phyloP scores from a whole-genome alignment of 2,888 invertebrate genomes.

The Frankliniella fusca region DNA sequence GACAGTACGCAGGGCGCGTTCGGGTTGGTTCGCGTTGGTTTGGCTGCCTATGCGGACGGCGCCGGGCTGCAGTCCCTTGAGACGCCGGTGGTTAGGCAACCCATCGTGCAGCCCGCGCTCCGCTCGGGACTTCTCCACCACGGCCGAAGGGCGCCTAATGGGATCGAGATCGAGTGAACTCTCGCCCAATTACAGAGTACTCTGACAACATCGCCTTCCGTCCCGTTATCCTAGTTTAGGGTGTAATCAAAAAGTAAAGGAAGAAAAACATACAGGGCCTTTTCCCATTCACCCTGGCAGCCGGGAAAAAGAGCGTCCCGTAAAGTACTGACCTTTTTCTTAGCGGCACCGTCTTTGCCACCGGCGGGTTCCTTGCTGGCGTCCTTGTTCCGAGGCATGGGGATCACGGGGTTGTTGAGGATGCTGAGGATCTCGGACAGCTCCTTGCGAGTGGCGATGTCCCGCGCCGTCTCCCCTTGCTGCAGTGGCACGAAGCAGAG shows the following conservation, averaged over 20 bases:
- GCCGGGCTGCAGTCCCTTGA: no score
- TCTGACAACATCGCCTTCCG: no score
- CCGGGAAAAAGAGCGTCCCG: not conserved
- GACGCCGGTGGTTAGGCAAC: conserved; percentile 6
- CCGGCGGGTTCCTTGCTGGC: conserved; percentile 44
- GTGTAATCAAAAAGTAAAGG: no score
- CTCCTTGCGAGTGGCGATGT: conserved; percentile 84
- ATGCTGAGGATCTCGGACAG: conserved; percentile 79
- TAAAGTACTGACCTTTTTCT: not conserved
- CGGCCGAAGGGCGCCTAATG: no score
- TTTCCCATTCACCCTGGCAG: no score
- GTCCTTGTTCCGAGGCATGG: conserved; percentile 41
- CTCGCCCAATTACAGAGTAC: no score
- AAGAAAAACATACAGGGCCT: no score
- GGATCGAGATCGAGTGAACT: no score
- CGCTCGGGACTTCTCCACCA: not conserved
- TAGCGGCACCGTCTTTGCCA: conserved; percentile 42
- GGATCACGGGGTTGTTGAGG: conserved; percentile 50
- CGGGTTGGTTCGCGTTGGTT: no score
- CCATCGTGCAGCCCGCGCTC: conserved; percentile 42
- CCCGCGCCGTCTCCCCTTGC: conserved; percentile 83
- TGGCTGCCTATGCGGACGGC: no score
- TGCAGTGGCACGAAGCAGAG: conserved; percentile 40
- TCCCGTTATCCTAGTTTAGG: no score
- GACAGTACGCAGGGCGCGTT: no score